Evolutionary conservation across 2,113 vertebrate genomes (phyloP), one percentile per base, ranked within the genome.

Genomic region (Cygnus buccinator): DNA sequence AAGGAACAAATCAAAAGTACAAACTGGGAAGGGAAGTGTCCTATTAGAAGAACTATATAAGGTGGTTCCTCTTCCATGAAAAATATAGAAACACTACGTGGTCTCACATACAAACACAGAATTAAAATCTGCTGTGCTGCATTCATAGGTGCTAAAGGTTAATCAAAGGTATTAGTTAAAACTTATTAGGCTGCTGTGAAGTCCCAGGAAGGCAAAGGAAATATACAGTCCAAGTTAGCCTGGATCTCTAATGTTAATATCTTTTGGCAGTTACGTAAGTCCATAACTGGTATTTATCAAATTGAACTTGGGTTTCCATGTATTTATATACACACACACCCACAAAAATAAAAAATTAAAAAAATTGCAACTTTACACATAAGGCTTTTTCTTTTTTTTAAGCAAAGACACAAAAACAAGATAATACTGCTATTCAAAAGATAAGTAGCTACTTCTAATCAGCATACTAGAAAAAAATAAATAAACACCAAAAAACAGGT

Each of bases 141-240:
- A 6, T 4, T 5, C 0, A 0, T 6, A 33, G 5, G 13, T 58
- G 57, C 0, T 0, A 17, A 6, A 46, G 35, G 6, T 4, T 57
- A 55, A 41, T 48, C 23, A 35, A 82, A 46, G 19, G 6, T 12
- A 20, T 13, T 12, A 33, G 22, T 52, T 18, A 33, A 41, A 57
- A 10, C 8, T 33, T n/a, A 46, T 10, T 18, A 29, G 50, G 18
- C 28, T 37, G 35, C 70, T 75, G 52, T 35, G 50, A 54, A 81
- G 4, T 18, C 28, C 23, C 11, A 6, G 4, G 17, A 57, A 73
- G 20, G 29, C 18, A 57, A 70, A 82, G 70, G 3, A 8, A 63
- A 50, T 13, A 44, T 31, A 11, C 2, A 1, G 15, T 5, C 11
- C 20, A 25, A 18, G 5, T 23, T 31, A 28, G 3, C 13, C 11